phyloP scores from a whole-genome alignment of 2,113 vertebrate genomes.

The Neopipo cinnamomea region DNA sequence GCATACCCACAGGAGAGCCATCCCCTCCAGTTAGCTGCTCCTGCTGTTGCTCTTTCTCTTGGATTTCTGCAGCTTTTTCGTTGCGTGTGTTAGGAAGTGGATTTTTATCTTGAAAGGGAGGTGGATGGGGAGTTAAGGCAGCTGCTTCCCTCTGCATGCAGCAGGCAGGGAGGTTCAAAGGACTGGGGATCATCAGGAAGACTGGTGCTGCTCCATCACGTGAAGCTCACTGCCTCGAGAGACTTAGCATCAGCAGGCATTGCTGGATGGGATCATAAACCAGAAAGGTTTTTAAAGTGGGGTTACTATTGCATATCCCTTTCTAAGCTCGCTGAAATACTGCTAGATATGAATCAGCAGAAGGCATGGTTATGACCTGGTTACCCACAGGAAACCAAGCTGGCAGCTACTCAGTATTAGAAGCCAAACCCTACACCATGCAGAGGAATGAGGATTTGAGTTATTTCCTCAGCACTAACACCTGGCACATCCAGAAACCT shows the following conservation, averaged over 20 bases:
- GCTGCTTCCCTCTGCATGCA: not conserved
- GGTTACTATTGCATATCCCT: not conserved
- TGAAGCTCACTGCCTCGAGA: not conserved
- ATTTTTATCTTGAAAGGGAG: not conserved
- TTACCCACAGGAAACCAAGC: not conserved
- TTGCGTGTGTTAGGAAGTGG: not conserved
- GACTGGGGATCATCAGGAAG: not conserved
- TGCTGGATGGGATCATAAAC: not conserved
- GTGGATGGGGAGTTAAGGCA: not conserved
- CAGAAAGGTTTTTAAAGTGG: not conserved
- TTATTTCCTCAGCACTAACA: not conserved
- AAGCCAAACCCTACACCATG: rapidly evolving
- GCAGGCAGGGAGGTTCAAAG: not conserved
- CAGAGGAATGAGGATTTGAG: not conserved
- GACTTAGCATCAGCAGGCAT: not conserved
- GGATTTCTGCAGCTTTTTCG: not conserved
- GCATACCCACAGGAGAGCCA: rapidly evolving
- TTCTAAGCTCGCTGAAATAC: not conserved
- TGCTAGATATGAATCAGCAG: not conserved
- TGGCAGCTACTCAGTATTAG: not conserved
- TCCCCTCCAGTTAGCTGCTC: not conserved
- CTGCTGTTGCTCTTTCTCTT: not conserved
- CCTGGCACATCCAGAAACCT: not conserved
- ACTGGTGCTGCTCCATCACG: rapidly evolving
- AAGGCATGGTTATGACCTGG: not conserved